phyloP scores from a whole-genome alignment of 2,797 vertebrate genomes.

The Neosilurus mollespiculum region DNA sequence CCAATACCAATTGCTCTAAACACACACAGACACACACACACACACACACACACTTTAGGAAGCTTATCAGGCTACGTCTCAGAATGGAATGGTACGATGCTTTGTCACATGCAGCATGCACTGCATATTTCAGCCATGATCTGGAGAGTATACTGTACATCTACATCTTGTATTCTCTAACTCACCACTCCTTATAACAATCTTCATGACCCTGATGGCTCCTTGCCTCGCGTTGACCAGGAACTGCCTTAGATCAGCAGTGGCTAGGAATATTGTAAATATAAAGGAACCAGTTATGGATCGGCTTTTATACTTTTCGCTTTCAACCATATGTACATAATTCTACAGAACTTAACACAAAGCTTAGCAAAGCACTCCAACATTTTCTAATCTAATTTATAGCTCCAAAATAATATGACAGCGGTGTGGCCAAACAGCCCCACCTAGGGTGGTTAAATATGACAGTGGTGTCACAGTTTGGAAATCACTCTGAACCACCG shows the following conservation, averaged over 20 bases:
- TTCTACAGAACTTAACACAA: neutral
- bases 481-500: no score
- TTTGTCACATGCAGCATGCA: constrained; percentile 37
- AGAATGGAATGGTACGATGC: constrained; percentile 37
- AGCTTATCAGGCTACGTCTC: constrained; percentile 29
- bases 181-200: constrained; percentile 94
- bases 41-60: constrained; percentile 23
- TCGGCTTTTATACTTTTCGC: neutral
- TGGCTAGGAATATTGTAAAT: constrained; percentile 73
- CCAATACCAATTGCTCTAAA: constrained; percentile 92
- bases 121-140: constrained; percentile 24
- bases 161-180: constrained; percentile 23
- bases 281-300: constrained; percentile 21
- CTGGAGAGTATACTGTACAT: neutral
- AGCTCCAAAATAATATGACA: neutral
- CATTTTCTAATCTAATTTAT: neutral
- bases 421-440: no score
- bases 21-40: constrained; percentile 45
- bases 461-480: no score
- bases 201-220: constrained; percentile 90
- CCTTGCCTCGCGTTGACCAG: constrained; percentile 90
- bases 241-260: constrained; percentile 92
- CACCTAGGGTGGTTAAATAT: no score
- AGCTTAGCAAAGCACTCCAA: neutral
- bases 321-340: neutral